Base-by-base conservation (phyloP, 2,888 invertebrate species). In the Cacoxenus indagator region DNA sequence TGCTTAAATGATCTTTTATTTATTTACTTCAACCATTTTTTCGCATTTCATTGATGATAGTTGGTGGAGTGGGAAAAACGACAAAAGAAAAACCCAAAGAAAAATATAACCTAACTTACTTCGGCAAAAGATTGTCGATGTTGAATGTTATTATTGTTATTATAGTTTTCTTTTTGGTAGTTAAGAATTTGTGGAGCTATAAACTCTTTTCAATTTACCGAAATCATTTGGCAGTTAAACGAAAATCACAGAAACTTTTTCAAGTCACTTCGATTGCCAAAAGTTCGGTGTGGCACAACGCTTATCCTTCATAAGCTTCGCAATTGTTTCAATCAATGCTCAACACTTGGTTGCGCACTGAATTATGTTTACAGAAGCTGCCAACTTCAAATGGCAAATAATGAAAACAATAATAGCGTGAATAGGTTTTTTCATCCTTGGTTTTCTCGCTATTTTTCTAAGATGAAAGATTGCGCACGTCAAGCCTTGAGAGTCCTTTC, bases 1-100 rank as follows among this genome's bases (percentile, higher is more conserved):
- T 83, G 73, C 69, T 75, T 72, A 76, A 78, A 78, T 75, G 70
- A 80, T 79, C 72, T 70, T 74, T 73, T 78, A 78, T 82, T 82
- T 80, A 81, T 82, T 72, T 75, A 68, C 70, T 72, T 62, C 69
- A 73, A 72, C 76, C 43, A 70, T 74, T 70, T 64, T 74, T 73
- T 81, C 57, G 27, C 55, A 26, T 55, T 55, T 55, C 59, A 19
- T 59, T 29, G 27, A 11, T 37, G 37, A n/a, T n/a, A n/a, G n/a
- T n/a, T n/a, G n/a, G n/a, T n/a, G n/a, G n/a, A n/a, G n/a, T n/a
- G n/a, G n/a, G n/a, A n/a, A n/a, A n/a, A 37, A 37, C 37, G 9
- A 1, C 37, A 37, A 37, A 37, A 37, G 14, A 37, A 2, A 37
- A 37, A 37, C 8, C 8, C 1, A 37, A 37, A 37, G 14, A 37